Conservation (phyloP, 1,140 invertebrate genomes). For the Vollenhovia emeryi region DNA sequence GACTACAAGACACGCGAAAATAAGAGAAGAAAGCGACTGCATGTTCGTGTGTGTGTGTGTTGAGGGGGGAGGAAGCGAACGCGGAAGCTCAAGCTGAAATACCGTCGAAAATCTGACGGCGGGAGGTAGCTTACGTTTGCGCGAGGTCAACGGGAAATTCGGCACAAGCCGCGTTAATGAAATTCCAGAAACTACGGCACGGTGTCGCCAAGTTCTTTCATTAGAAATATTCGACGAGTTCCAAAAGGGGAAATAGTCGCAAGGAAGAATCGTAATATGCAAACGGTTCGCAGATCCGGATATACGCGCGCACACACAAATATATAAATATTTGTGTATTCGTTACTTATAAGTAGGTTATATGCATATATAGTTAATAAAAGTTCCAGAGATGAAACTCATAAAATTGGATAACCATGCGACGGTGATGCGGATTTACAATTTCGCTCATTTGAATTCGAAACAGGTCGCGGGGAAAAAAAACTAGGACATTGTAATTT, state of each 20-base stretch:
- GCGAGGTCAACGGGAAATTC: constrained; percentile 50
- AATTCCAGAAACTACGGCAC: constrained; percentile 57
- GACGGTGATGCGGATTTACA: constrained; percentile 27
- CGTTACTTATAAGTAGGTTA: constrained; percentile 5
- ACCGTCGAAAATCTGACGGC: constrained; percentile 35
- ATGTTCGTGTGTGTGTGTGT: too few relatives aligned
- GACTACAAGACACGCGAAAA: constrained; percentile 13
- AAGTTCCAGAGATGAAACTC: constrained; percentile 7
- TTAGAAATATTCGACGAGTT: constrained; percentile 58
- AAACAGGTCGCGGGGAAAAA: background rate
- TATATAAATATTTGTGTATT: background rate
- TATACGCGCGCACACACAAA: background rate
- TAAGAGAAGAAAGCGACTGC: background rate
- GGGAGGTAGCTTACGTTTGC: constrained; percentile 25
- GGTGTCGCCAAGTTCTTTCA: constrained; percentile 57
- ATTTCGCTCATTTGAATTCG: constrained; percentile 37
- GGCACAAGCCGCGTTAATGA: constrained; percentile 51
- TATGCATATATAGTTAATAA: constrained; percentile 7
- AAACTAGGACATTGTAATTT: constrained; percentile 43
- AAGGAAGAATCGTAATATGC: constrained; percentile 52
- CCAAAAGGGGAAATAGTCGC: constrained; percentile 14
- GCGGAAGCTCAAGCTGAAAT: constrained; percentile 17
- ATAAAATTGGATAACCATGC: constrained; percentile 24
- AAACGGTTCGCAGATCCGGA: background rate
- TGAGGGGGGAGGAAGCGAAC: too few relatives aligned